These are phyloP conservation scores for Aselliscus stoliczkanus DNA, from an alignment of 2,797 vertebrate genomes.

Conservation along the genomic window DNA sequence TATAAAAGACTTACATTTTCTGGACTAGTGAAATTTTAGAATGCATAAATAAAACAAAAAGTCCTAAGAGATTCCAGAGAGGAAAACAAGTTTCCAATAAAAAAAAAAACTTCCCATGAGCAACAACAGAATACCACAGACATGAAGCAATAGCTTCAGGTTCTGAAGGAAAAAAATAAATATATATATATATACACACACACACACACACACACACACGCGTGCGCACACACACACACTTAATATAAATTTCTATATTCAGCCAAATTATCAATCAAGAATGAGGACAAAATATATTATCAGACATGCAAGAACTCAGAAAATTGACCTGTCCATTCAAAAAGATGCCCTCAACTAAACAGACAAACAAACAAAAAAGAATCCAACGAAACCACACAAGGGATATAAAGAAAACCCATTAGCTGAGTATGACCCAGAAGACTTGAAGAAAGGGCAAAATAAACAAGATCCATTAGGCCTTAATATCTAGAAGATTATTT, in stretches of 20 bases:
- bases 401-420: not conserved
- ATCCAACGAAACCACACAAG: not conserved
- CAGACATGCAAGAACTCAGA: not conserved
- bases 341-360: not conserved
- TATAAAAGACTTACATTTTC: not conserved
- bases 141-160: not conserved
- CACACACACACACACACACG: too few species aligned
- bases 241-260: not conserved
- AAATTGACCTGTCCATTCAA: not conserved
- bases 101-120: constrained; percentile 12
- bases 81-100: not conserved
- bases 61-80: not conserved
- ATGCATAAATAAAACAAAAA: not conserved
- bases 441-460: not conserved
- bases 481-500: not conserved
- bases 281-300: not conserved
- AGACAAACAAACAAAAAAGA: not conserved
- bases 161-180: not conserved
- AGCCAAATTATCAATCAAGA: not conserved
- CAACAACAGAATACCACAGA: not conserved
- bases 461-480: not conserved
- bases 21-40: not conserved
- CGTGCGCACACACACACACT: not conserved
- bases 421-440: not conserved
- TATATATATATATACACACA: too few species aligned